A percentile compares a stretch with the other conserved stretches of the same genome.
These are phyloP conservation scores for Tanytarsus gracilentus DNA, from an alignment of 2,888 invertebrate species.

Conservation along the genomic window DNA sequence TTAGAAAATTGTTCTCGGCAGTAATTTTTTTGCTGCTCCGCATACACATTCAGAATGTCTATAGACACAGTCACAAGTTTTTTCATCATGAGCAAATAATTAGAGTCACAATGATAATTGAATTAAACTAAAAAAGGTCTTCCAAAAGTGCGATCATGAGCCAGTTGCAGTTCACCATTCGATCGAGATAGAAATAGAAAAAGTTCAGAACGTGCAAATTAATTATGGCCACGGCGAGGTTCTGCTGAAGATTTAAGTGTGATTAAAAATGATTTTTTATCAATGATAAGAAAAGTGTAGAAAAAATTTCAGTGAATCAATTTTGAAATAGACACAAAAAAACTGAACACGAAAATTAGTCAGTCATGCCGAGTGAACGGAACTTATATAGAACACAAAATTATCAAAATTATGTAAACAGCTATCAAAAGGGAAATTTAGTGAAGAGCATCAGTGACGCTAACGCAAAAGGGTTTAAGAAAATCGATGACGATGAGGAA, in stretches of 20 bases:
- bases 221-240: no score
- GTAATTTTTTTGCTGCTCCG: no score
- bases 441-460: constrained; percentile 16
- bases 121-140: constrained; percentile 1
- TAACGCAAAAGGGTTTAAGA: neutral
- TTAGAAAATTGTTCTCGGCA: no score
- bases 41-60: no score
- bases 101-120: constrained; percentile 14
- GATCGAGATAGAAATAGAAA: neutral
- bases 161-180: constrained; percentile 12
- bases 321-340: neutral
- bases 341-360: neutral
- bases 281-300: no score
- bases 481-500: constrained; percentile 20
- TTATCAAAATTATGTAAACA: constrained; percentile 24
- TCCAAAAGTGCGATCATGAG: constrained; percentile 3
- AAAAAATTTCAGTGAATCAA: neutral
- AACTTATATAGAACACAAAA: constrained; percentile 19
- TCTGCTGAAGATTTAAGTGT: no score
- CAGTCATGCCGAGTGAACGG: constrained; percentile 14
- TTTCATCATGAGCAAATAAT: no score
- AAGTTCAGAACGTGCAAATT: no score
- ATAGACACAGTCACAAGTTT: no score
- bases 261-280: neutral
- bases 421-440: neutral